Base-by-base conservation (phyloP, 2,888 invertebrate species). In the Tuberolachnus salignus region DNA sequence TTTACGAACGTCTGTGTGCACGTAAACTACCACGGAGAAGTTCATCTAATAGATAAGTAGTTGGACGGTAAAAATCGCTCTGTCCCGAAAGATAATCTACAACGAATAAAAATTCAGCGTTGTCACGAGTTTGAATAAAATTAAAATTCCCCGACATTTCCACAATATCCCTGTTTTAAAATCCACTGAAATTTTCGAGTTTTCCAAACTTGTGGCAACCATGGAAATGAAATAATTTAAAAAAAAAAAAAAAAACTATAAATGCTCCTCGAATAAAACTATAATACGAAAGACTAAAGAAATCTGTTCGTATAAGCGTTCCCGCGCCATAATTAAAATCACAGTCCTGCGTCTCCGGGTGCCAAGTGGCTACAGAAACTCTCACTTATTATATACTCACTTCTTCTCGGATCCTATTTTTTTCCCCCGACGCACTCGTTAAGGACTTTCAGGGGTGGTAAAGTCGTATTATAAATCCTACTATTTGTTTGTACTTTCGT, bases 271-370 rank as follows among this genome's bases (percentile, higher is more conserved):
- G 55, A 64, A 53, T 21, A 64, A 63, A 64, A 64, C 11, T 64
- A 34, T 11, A 63, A 69, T 51, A 34, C 9, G 3, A 21, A 13
- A 10, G 6, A 14, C 42, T 44, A 64, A 74, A 66, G 64, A 66
- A 64, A 64, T 74, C 19, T 53, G n/a, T 53, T 44, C 49, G 51
- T 53, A 34, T 34, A 51, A 34, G 16, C 51, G 61, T 73, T 73
- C 16, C 13, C 67, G 34, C 34, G 34, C 6, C 21, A 55, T 66
- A 74, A 55, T 64, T 66, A 66, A 74, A 66, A 74, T 64, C 53
- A 46, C 44, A 44, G 53, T n/a, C 44, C 64, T 23, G 16, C 42
- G 64, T 64, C 64, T 74, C 46, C 74, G 44, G 46, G 46, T 53
- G 55, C 55, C 74, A 53, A 73, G 34, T 61, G 49, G 72, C 44